Evolutionary conservation across 2,113 vertebrate species (phyloP), one percentile per base, ranked within the genome.

Genomic region (Gambusia holbrooki): DNA sequence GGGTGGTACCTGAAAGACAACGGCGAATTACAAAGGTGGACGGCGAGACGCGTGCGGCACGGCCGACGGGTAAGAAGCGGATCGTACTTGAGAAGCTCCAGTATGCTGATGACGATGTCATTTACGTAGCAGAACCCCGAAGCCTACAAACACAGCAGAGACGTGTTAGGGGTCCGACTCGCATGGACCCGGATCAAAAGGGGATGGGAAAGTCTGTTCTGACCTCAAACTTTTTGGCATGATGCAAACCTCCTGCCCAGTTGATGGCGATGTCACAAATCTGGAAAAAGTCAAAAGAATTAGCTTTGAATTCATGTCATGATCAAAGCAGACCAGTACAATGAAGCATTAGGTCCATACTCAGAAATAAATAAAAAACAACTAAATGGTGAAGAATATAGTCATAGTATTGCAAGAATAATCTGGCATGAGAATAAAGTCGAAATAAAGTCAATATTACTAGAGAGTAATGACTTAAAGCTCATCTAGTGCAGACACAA

Each of bases 161-260:
- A 28, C 0, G n/a, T 5, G 1, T 73, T 1, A 6, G 25, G 73
- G 15, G 22, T 17, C 65, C 13, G 32, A 45, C 15, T 51, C 10
- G 25, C 13, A 77, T 30, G 11, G 61, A 30, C 29, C 0, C 0
- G n/a, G 8, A 32, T 69, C 62, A 66, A 12, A 60, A 3, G 15
- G 27, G 60, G 60, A 62, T 14, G 13, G 4, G 14, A 48, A 5
- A 19, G 45, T 48, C 10, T 32, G 28, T 13, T 74, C 85, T 66
- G 88, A 99, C 98, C 97, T 99, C 98, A 93, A 99, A 99, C 63
- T 99, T 99, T 78, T 99, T 99, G 61, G 98, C 98, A 3, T 99
- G 98, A 85, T 99, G 98, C 60, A 99, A 93, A 25, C 98, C 98
- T 80, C 98, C 98, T 22, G 98, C 97, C 98, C 98, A 99, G 92